A percentile compares a stretch with the other conserved stretches of the same genome.
phyloP scores from a whole-genome alignment of 2,888 invertebrate species.

The Rotaria socialis region DNA sequence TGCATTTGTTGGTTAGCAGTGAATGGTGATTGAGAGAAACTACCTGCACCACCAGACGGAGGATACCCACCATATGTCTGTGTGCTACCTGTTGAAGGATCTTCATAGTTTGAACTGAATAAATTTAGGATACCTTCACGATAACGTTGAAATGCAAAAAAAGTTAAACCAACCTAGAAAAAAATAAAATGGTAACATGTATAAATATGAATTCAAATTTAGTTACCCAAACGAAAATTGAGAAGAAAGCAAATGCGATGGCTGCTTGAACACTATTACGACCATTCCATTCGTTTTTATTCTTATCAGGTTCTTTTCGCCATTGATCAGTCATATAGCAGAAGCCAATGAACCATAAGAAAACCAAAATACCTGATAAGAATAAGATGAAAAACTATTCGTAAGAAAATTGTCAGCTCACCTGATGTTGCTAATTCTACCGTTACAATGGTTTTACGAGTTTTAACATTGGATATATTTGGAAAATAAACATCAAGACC shows the following conservation, averaged over 20 bases:
- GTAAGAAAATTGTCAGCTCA: constrained; percentile 57
- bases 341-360: constrained; percentile 90
- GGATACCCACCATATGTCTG: not conserved
- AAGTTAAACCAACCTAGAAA: not conserved
- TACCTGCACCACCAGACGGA: not conserved
- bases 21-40: not conserved
- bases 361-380: constrained; percentile 77
- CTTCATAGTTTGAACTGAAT: constrained; percentile 26
- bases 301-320: constrained; percentile 65
- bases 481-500: constrained; percentile 84
- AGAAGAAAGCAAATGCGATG: constrained; percentile 91
- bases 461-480: constrained; percentile 92
- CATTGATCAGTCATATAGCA: constrained; percentile 88
- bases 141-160: constrained; percentile 28
- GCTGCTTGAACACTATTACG: constrained; percentile 81
- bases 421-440: constrained; percentile 86
- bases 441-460: constrained; percentile 88
- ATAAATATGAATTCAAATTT: not conserved
- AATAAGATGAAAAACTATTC: too few species aligned
- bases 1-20: not conserved
- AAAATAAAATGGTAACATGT: not conserved
- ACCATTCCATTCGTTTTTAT: constrained; percentile 61
- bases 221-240: constrained; percentile 86
- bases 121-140: constrained; percentile 22
- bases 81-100: not conserved